Evolutionary conservation across 2,888 invertebrate species (phyloP), one percentile per base, ranked within the genome.

Genomic region (Druceiella hillmani): DNA sequence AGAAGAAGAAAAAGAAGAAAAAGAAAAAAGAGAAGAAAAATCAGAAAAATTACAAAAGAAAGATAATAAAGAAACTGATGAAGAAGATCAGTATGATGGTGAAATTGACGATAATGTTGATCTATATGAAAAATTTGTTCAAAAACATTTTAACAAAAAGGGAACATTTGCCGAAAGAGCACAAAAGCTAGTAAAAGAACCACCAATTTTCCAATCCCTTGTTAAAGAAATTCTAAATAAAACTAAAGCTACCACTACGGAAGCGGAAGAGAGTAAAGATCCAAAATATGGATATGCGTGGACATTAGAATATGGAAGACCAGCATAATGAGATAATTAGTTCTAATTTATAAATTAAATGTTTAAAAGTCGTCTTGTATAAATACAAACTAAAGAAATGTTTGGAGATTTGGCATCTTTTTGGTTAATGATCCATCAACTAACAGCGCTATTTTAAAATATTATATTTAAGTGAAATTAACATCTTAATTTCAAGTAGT

Each of bases 291-390:
- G 62, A 20, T 74, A 74, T 45, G 63, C 65, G 57, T 75, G 76
- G 75, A 66, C 69, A 9, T 55, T 74, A 25, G 70, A 75, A 55
- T 75, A 75, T 53, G 65, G 63, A 36, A 62, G 66, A 51, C 70
- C 72, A 10, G 41, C 60, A 34, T 61, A 61, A 20, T 31, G n/a
- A n/a, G n/a, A n/a, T n/a, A n/a, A n/a, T n/a, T n/a, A n/a, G n/a
- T n/a, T n/a, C n/a, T n/a, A n/a, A n/a, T n/a, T n/a, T n/a, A n/a
- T n/a, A n/a, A n/a, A n/a, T n/a, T n/a, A n/a, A n/a, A n/a, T n/a
- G n/a, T n/a, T n/a, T n/a, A n/a, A n/a, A n/a, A n/a, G n/a, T n/a
- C n/a, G n/a, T n/a, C n/a, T n/a, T n/a, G n/a, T n/a, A n/a, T n/a
- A n/a, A n/a, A n/a, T n/a, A n/a, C n/a, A n/a, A n/a, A n/a, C n/a